A percentile compares a stretch with the other conserved stretches of the same genome.
These are phyloP conservation scores for Melanotus villosus DNA, from an alignment of 2,888 invertebrate species.

Conservation along the genomic window DNA sequence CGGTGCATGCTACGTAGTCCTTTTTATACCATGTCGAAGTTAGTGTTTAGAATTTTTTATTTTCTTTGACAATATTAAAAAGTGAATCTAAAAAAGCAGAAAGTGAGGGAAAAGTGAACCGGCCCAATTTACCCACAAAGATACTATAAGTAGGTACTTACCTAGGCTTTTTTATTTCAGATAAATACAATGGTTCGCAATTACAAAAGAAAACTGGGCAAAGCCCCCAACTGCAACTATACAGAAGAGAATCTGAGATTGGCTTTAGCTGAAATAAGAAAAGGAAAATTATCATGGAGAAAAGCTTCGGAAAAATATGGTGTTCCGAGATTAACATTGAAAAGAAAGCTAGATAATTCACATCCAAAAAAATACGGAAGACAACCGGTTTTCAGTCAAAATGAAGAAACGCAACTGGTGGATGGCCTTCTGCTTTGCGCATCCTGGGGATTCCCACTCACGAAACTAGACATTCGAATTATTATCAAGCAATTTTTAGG, in stretches of 20 bases:
- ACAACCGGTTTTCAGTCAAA: no score
- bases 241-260: not conserved
- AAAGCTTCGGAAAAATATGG: not conserved
- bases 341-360: not conserved
- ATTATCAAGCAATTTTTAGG: no score
- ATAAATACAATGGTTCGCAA: not conserved
- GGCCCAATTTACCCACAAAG: constrained; percentile 1
- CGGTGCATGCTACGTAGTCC: no score
- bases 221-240: constrained; percentile 9
- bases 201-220: not conserved
- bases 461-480: no score
- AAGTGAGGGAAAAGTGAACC: not conserved
- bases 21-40: no score
- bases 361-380: not conserved
- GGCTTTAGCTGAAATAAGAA: not conserved
- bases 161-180: no score
- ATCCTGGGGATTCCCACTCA: no score
- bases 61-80: not conserved
- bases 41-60: not conserved
- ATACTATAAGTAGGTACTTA: not conserved
- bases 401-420: no score
- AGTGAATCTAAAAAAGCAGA: not conserved
- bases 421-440: no score
- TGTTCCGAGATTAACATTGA: not conserved
- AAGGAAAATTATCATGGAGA: not conserved